Conservation (phyloP, 1,140 invertebrate species). For the Lasaia peninsularis region DNA sequence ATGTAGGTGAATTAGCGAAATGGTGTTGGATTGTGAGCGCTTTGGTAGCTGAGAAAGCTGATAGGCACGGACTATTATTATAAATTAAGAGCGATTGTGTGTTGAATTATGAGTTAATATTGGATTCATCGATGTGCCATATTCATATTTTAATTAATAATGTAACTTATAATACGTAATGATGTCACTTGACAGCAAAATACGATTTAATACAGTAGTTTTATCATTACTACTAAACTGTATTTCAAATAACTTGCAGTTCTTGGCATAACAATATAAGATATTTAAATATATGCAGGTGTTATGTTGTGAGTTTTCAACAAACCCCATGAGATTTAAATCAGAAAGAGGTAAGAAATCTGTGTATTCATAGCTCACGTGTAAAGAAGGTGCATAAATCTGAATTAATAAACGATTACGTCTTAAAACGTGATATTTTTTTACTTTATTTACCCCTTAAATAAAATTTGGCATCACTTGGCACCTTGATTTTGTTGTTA, state of each 20-base stretch:
- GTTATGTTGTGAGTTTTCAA: not conserved
- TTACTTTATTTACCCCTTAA: not conserved
- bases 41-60: not conserved
- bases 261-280: no score
- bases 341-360: not conserved
- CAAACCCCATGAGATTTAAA: not conserved
- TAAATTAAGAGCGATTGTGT: no score
- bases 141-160: no score
- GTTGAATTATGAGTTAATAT: no score
- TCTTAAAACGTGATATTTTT: not conserved
- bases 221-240: no score
- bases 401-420: not conserved
- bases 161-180: no score
- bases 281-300: not conserved
- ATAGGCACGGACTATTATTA: no score
- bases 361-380: slow-evolving; percentile 10
- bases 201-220: no score
- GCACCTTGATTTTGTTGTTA: not conserved
- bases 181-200: no score
- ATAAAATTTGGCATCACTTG: not conserved
- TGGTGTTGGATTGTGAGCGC: not conserved
- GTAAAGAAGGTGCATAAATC: not conserved
- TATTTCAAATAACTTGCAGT: no score
- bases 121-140: no score
- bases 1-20: not conserved